A percentile compares a stretch with the other conserved stretches of the same genome.
phyloP scores from a whole-genome alignment of 2,888 invertebrate species.

The Calliphora vomitoria region DNA sequence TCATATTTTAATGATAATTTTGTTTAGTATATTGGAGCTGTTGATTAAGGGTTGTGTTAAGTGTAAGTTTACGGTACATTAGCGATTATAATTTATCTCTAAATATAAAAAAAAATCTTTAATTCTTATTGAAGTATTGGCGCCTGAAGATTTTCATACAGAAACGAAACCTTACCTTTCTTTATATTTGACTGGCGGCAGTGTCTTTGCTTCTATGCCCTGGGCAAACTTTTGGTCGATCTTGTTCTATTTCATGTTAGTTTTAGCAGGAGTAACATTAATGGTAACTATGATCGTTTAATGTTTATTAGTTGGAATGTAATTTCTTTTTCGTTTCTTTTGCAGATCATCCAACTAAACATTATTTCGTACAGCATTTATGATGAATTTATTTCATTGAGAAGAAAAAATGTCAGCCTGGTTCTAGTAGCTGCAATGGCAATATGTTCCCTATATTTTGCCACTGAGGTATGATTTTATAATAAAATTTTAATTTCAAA shows the following conservation, averaged over 20 bases:
- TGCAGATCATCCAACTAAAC: slow-evolving; percentile 78
- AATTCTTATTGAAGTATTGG: not conserved
- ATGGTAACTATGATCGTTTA: slow-evolving; percentile 85
- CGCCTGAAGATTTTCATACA: not conserved
- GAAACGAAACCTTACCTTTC: slow-evolving; percentile 39
- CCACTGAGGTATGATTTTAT: slow-evolving; percentile 77
- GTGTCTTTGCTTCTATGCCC: slow-evolving; percentile 68
- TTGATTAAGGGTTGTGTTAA: not conserved
- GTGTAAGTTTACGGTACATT: too few relatives aligned
- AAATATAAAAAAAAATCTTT: too few relatives aligned
- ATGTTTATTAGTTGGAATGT: too few relatives aligned
- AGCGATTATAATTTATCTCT: too few relatives aligned
- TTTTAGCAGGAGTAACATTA: slow-evolving; percentile 90
- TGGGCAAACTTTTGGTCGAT: slow-evolving; percentile 89
- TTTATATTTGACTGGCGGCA: slow-evolving; percentile 67
- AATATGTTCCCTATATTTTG: slow-evolving; percentile 77
- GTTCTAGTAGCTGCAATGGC: slow-evolving; percentile 73
- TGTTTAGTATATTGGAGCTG: slow-evolving; percentile 86
- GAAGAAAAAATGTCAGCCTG: slow-evolving; percentile 75
- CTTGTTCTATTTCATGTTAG: slow-evolving; percentile 90
- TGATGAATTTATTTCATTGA: slow-evolving; percentile 79
- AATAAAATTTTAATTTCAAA: not conserved
- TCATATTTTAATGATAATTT: slow-evolving; percentile 77
- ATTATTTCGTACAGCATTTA: slow-evolving; percentile 79
- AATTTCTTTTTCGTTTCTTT: not conserved